phyloP scores from a whole-genome alignment of 2,797 vertebrate species.

The Malurus leucopterus region DNA sequence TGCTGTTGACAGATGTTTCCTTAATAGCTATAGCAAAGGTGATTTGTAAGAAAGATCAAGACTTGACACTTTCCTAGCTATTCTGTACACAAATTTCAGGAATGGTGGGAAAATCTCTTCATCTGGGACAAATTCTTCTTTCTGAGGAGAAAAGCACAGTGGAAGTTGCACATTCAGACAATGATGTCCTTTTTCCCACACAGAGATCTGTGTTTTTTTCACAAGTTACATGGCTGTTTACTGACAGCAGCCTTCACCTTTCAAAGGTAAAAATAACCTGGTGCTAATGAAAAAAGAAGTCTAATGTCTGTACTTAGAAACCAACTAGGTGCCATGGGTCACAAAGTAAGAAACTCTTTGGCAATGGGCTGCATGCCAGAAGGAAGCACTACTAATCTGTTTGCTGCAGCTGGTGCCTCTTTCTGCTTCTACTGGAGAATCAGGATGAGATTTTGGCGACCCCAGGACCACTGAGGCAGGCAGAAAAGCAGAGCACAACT shows the following conservation, averaged over 20 bases:
- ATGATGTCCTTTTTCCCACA: neutral
- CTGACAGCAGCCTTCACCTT: neutral
- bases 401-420: neutral
- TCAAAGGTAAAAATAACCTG: neutral
- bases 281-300: neutral
- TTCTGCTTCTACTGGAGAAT: neutral
- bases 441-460: neutral
- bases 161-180: neutral
- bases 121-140: neutral
- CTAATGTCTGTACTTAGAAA: neutral
- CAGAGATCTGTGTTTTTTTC: neutral
- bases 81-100: neutral
- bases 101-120: neutral
- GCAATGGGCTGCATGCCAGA: neutral
- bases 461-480: neutral
- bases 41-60: neutral
- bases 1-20: conserved; percentile 20
- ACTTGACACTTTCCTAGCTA: neutral
- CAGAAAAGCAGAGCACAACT: neutral
- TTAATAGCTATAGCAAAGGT: neutral
- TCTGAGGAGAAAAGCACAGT: neutral
- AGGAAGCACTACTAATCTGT: neutral
- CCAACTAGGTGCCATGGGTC: neutral
- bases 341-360: neutral
- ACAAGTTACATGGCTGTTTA: neutral